phyloP scores from a whole-genome alignment of 92 coral and sea anemone species.

The Porites lobata region DNA sequence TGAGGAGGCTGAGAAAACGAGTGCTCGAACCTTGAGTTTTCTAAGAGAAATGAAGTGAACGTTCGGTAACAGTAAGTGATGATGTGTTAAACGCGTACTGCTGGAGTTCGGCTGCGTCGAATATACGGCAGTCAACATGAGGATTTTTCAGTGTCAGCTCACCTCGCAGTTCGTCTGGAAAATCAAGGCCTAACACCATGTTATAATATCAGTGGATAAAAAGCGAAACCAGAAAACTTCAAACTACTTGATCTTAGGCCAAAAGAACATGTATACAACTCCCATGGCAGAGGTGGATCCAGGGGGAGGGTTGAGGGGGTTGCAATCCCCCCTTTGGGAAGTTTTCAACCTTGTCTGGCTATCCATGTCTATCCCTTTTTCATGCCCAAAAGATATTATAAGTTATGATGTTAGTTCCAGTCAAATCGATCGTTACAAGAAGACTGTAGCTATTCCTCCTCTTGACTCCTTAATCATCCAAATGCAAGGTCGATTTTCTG shows the following conservation, averaged over 20 bases:
- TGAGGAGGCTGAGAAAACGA: slow-evolving; percentile 50
- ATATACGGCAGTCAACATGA: slow-evolving; percentile 62
- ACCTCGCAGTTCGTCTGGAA: slow-evolving; percentile 47
- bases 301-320: no score
- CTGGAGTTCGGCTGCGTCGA: slow-evolving; percentile 54
- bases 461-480: no score
- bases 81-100: slow-evolving; percentile 19
- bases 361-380: no score
- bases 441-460: no score
- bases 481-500: no score
- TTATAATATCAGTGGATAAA: slow-evolving; percentile 37
- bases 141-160: slow-evolving; percentile 64
- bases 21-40: slow-evolving; percentile 12
- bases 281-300: not conserved
- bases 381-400: no score
- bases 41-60: not conserved
- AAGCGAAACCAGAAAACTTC: slow-evolving; percentile 58
- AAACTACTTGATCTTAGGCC: slow-evolving; percentile 50
- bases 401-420: no score
- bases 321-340: no score
- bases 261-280: slow-evolving; percentile 51
- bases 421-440: no score
- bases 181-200: slow-evolving; percentile 55
- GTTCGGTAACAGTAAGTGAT: not conserved
- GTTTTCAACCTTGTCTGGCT: no score